phyloP scores from a whole-genome alignment of 2,113 vertebrate species.

The Sebastes schlegelii region DNA sequence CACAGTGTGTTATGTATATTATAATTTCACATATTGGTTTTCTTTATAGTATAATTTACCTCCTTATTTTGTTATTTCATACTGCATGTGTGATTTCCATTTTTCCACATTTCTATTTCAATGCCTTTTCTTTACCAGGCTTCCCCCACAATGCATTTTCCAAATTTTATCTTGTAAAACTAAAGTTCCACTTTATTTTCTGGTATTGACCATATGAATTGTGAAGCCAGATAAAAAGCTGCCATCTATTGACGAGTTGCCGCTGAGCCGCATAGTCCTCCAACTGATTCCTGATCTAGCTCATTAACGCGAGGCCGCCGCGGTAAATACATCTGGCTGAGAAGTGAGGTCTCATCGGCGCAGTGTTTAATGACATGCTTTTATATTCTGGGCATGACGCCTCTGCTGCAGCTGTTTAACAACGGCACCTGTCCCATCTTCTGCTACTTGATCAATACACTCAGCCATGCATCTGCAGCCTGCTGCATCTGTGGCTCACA shows the following conservation, averaged over 20 bases:
- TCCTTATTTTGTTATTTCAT: neutral
- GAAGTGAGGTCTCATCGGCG: slow-evolving; percentile 27
- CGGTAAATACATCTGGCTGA: slow-evolving; percentile 51
- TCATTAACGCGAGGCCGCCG: slow-evolving; percentile 43
- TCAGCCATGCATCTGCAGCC: slow-evolving; percentile 25
- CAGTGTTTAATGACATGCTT: slow-evolving; percentile 55
- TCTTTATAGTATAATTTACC: neutral
- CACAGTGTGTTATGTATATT: neutral
- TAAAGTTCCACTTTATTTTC: neutral
- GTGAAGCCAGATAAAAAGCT: neutral
- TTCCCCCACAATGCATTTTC: fast-evolving
- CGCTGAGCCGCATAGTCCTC: slow-evolving; percentile 28
- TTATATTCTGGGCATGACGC: slow-evolving; percentile 64
- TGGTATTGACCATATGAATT: neutral
- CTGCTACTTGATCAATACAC: slow-evolving; percentile 50
- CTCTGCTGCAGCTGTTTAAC: slow-evolving; percentile 61
- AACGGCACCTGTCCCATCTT: slow-evolving; percentile 52
- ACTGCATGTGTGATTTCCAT: neutral
- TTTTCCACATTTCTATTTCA: no score
- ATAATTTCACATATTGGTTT: neutral
- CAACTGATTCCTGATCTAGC: slow-evolving; percentile 39
- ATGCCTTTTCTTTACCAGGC: no score
- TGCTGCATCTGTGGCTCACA: slow-evolving; percentile 21
- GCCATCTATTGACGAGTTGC: slow-evolving; percentile 22
- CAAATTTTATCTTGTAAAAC: neutral